Evolutionary conservation across 1,140 invertebrate species (phyloP), one percentile per base, ranked within the genome.

Genomic region (Hormaphis cornu): DNA sequence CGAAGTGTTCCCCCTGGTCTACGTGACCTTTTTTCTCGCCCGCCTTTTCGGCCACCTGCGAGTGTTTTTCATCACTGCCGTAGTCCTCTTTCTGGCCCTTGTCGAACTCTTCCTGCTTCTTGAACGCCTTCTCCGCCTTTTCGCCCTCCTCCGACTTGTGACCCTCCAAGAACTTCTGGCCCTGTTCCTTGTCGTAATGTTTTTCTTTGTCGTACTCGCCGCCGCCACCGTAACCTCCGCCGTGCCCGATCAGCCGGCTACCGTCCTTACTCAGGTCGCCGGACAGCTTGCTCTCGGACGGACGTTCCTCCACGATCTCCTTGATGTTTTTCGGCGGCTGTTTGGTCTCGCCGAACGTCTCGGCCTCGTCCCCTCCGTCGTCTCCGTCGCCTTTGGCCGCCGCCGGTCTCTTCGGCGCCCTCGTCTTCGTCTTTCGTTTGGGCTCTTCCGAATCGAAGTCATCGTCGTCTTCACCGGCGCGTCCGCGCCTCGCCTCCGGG

Each of bases 51-150:
- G 35, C 70, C 4, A 72, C 56, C 3, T 72, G 48, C 1, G 74
- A 74, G 63, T 75, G 72, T 30, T 76, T 72, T 35, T 73, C 72
- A 26, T 76, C 71, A 12, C 75, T 75, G 5, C 56, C 72, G 24
- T 72, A 70, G 16, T 77, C 74, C 20, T 73, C 75, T 10, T 72
- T 73, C 4, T 74, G 22, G 2, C 56, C 81, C 75, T 75, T 80
- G 71, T 72, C 74, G 74, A 74, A 80, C 71, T 26, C 74, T 59
- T 79, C 76, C 42, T 80, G 78, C 72, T 81, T 81, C 76, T 84
- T 83, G 71, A 83, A 83, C 0, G 82, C 83, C 72, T 85, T 83
- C 44, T 82, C 82, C 1, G 82, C 82, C 42, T 83, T 81, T 58
- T 83, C 79, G 0, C 80, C 80, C 26, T 80, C 76, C 58, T 81